Conservation (phyloP, 1,140 invertebrate species). For the Lasioglossum baleicum region DNA sequence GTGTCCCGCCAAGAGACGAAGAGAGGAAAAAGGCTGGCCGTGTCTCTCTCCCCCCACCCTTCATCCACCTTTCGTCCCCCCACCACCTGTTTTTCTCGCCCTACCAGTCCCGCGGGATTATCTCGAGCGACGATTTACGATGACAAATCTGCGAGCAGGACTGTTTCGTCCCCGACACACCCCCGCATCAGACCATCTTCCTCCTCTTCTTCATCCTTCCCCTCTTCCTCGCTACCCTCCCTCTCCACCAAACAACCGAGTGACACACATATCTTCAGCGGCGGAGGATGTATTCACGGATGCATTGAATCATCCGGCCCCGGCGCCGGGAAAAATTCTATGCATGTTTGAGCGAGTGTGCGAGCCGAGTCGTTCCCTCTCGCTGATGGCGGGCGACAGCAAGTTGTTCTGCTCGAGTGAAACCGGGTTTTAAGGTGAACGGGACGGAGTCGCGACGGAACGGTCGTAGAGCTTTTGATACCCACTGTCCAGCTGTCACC, state of each 20-base stretch:
- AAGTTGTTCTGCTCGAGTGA: not conserved
- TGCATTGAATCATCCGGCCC: slow-evolving; percentile 24
- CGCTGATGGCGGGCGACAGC: slow-evolving; percentile 2
- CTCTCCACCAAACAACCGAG: not conserved
- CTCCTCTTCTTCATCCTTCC: not conserved
- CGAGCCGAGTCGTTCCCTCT: not conserved
- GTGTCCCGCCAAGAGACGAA: slow-evolving; percentile 17
- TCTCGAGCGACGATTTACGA: slow-evolving; percentile 32
- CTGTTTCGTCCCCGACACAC: not conserved
- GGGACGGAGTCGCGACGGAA: not conserved
- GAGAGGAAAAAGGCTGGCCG: slow-evolving; percentile 9
- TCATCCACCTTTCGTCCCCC: too few relatives aligned
- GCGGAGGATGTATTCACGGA: slow-evolving; percentile 22
- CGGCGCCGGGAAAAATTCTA: slow-evolving; percentile 26
- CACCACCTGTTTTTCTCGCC: too few relatives aligned
- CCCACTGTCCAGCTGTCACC: too few relatives aligned
- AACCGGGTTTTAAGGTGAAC: not conserved
- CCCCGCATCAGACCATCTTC: too few relatives aligned
- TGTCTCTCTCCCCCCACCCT: too few relatives aligned
- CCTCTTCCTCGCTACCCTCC: not conserved
- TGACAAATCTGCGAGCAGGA: slow-evolving; percentile 41
- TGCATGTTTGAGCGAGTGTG: slow-evolving; percentile 22
- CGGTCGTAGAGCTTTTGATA: not conserved
- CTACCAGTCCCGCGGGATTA: not conserved
- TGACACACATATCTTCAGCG: slow-evolving; percentile 32